Percentiles rank a stretch among this genome's conserved stretches.
phyloP scores from a whole-genome alignment of 2,888 invertebrate genomes.

The Heterodera filipjevi region DNA sequence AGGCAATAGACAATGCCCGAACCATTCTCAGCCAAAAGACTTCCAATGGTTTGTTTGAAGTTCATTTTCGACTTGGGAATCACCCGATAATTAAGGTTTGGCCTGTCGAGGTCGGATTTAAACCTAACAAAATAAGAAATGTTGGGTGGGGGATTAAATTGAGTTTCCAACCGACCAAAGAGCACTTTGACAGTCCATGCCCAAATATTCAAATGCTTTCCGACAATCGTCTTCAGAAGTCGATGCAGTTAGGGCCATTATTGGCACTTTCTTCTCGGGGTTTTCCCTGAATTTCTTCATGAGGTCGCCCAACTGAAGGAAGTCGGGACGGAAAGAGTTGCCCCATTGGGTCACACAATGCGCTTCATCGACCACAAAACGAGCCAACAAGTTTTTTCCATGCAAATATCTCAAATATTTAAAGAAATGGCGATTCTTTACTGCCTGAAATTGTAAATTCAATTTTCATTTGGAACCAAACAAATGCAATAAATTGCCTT shows the following conservation, averaged over 20 bases:
- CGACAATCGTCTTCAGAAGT: constrained; percentile 6
- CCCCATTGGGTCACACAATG: constrained; percentile 98
- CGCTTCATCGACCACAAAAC: constrained; percentile 90
- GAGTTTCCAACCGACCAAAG: constrained; percentile 6
- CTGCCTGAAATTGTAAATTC: constrained; percentile 22
- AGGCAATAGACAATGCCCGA: constrained; percentile 82
- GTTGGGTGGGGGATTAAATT: no score
- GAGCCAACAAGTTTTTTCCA: constrained; percentile 75
- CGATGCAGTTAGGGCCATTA: constrained; percentile 25
- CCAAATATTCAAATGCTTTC: constrained; percentile 10
- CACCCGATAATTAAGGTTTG: constrained; percentile 86
- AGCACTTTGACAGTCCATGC: constrained; percentile 17
- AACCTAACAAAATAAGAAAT: no score
- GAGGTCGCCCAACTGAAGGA: constrained; percentile 69
- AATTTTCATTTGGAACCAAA: no score
- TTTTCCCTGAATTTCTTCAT: constrained; percentile 39
- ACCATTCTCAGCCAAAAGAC: constrained; percentile 75
- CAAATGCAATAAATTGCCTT: constrained; percentile 73
- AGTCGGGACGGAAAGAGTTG: constrained; percentile 84
- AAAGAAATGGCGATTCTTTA: not conserved
- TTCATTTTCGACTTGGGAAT: constrained; percentile 79
- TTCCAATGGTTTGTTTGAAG: constrained; percentile 75
- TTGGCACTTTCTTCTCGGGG: constrained; percentile 2
- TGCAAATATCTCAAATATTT: constrained; percentile 75
- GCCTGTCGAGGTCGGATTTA: constrained; percentile 90